Evolutionary conservation across 2,113 vertebrate species (phyloP), one percentile per base, ranked within the genome.

Genomic region (Gulo gulo): DNA sequence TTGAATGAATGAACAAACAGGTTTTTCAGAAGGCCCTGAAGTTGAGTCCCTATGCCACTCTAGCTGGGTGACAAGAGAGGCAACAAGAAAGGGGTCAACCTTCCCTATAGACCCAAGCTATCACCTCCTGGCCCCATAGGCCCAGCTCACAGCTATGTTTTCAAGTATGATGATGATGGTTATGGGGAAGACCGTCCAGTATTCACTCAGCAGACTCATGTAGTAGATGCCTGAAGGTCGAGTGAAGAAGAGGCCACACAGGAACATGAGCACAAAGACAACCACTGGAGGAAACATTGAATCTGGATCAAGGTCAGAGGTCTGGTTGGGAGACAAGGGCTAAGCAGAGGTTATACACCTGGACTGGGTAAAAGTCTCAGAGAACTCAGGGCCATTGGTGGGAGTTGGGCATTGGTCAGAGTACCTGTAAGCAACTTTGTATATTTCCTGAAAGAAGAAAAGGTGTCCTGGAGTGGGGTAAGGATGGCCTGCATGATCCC

Each of bases 161-260:
- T 99, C 99, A 45, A 99, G 99, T 2, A 99, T 96, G 84, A 99
- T 98, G 15, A 99, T 98, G 2, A 99, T 98, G 82, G 99, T 98
- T 87, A 99, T 98, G 0, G 99, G 99, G 90, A 99, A 96, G 0
- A 99, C 98, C 3, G 98, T 99, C 2, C 99, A 99, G 97, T 99
- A 99, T 71, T 99, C 99, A 42, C 98, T 99, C 11, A 99, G 99
- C 99, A 99, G 99, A 11, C n/a, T 52, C 85, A 99, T 98, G 92
- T 99, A 99, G 97, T 99, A 99, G 98, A 98, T 98, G 47, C 99
- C 99, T 47, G 99, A 98, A n/a, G 99, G 98, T 92, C 98, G 99
- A 6, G 98, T 98, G 96, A 99, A 99, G 94, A 99, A 71, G 83
- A 99, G 97, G 83, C 99, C 98, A 0, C 99, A 98, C 94, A 99